Conservation (phyloP, 2,797 vertebrate species). For the Anas georgica region DNA sequence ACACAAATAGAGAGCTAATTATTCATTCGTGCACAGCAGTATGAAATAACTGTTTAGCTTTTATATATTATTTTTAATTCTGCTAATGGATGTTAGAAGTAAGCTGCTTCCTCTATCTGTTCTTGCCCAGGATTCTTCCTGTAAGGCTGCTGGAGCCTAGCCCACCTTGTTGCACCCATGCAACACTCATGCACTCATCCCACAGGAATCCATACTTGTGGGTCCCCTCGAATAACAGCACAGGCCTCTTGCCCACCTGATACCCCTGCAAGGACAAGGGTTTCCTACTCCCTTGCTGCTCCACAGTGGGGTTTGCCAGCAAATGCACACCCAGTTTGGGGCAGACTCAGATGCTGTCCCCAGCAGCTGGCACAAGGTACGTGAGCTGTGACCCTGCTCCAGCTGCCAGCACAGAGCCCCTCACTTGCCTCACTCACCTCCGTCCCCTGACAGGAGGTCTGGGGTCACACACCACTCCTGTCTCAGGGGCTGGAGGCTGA, state of each 20-base stretch:
- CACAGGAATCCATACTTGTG: background rate
- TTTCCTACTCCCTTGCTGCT: background rate
- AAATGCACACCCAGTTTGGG: accelerated
- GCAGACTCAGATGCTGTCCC: background rate
- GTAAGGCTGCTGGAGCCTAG: accelerated
- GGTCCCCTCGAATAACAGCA: background rate
- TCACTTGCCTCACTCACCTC: background rate
- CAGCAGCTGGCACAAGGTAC: accelerated
- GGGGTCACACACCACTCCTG: accelerated
- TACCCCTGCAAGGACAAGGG: background rate
- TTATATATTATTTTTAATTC: background rate
- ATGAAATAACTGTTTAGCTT: background rate
- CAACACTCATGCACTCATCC: background rate
- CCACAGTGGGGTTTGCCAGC: background rate
- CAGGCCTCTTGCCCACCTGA: accelerated
- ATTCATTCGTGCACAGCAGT: background rate
- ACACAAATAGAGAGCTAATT: background rate
- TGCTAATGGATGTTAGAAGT: background rate
- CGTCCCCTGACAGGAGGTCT: accelerated
- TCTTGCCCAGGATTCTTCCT: background rate
- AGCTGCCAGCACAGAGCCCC: accelerated
- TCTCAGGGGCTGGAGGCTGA: background rate
- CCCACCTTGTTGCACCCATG: background rate
- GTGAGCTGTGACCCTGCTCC: accelerated
- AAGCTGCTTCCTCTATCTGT: background rate